Evolutionary conservation across 92 coral and sea anemone genomes (phyloP).

Genomic region (Paramuricea clavata): DNA sequence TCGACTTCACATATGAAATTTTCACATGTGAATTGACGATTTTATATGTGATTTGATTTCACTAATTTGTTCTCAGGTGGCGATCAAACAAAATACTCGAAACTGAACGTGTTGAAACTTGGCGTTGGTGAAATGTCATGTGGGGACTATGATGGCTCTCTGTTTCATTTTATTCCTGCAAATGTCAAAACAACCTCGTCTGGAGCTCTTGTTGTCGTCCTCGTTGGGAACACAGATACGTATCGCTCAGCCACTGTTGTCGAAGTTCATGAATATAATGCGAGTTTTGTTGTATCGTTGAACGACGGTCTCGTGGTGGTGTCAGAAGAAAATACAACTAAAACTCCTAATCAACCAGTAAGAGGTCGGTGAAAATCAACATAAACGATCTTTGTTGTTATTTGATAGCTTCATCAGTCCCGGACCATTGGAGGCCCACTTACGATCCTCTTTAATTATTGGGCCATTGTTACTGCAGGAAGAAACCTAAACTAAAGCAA

Average conservation of each 20-base stretch:
- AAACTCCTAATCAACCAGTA: not conserved
- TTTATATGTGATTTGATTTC: too few species aligned
- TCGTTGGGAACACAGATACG: not conserved
- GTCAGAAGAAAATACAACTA: not conserved
- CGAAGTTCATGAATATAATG: not conserved
- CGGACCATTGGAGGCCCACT: too few species aligned
- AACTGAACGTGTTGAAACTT: slow-evolving; percentile 3
- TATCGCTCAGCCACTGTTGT: slow-evolving; percentile 5
- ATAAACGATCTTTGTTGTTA: too few species aligned
- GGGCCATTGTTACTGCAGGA: too few species aligned
- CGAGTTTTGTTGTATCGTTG: not conserved
- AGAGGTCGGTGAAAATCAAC: not conserved
- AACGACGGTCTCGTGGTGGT: not conserved
- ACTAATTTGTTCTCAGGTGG: not conserved
- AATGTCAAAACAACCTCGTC: not conserved
- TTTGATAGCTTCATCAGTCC: too few species aligned
- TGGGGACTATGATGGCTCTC: not conserved
- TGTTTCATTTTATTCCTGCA: not conserved
- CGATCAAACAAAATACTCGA: slow-evolving; percentile 1
- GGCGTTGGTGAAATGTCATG: slow-evolving; percentile 2
- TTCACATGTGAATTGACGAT: too few species aligned
- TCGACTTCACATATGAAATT: too few species aligned
- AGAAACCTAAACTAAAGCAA: not conserved
- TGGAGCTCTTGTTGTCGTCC: not conserved
- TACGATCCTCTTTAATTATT: too few species aligned